Conservation (phyloP, 2,797 vertebrate genomes). For the Enteromius radiatus region DNA sequence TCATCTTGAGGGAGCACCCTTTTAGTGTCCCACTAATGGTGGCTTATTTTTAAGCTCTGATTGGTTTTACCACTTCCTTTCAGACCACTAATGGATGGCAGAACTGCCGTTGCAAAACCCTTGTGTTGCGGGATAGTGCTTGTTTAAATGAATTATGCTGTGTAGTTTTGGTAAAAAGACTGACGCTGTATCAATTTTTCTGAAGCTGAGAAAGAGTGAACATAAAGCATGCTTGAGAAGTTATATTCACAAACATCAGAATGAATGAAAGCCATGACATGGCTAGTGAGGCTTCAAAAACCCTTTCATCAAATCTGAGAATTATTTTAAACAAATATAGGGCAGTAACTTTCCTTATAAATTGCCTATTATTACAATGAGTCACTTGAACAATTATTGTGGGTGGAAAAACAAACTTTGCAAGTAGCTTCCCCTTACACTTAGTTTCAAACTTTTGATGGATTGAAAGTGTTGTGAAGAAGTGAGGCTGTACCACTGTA, state of each 20-base stretch:
- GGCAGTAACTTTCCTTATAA: neutral
- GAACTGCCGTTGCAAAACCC: neutral
- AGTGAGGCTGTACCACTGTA: neutral
- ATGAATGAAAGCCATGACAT: neutral
- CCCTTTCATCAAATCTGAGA: neutral
- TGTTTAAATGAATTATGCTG: constrained; percentile 9
- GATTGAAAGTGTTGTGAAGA: neutral
- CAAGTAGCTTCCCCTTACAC: neutral
- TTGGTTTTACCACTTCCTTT: constrained; percentile 32
- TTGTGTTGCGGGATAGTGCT: neutral
- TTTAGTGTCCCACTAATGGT: constrained; percentile 1
- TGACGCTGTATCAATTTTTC: neutral
- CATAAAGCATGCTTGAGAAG: no score
- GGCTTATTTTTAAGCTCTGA: neutral
- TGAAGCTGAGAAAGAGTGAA: neutral
- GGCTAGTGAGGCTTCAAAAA: neutral
- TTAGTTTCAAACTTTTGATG: neutral
- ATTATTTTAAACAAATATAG: neutral
- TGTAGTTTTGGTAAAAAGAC: neutral
- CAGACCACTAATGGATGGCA: constrained; percentile 20
- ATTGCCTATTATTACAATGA: neutral
- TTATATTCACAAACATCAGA: neutral
- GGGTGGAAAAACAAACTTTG: neutral
- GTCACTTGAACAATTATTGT: neutral
- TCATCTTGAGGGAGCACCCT: neutral